Evolutionary conservation across 2,888 invertebrate species (phyloP), one percentile per base, ranked within the genome.

Genomic region (Caenorhabditis virilis): DNA sequence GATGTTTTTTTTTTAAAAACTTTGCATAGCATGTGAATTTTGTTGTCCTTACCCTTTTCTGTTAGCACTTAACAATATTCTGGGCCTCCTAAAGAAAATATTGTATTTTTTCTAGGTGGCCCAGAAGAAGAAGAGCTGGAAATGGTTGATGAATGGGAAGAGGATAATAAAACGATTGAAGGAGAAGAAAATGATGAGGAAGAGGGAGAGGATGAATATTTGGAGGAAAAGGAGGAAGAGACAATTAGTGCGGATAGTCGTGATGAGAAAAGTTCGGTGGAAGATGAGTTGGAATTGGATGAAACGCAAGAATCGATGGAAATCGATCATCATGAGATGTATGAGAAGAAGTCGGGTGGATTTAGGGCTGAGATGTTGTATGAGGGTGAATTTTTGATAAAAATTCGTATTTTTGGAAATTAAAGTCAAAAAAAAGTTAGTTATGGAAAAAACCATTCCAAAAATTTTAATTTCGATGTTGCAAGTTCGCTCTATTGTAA

Each of bases 61-160:
- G n/a, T n/a, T n/a, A n/a, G n/a, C n/a, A n/a, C n/a, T n/a, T n/a
- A n/a, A 36, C 7, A n/a, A 4, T n/a, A n/a, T n/a, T 38, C 20
- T 4, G 7, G 20, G 38, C 16, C 20, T 38, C 38, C 2, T n/a
- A n/a, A n/a, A n/a, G n/a, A n/a, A n/a, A n/a, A n/a, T n/a, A n/a
- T n/a, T n/a, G n/a, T n/a, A n/a, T n/a, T n/a, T n/a, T n/a, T n/a
- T n/a, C n/a, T n/a, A n/a, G n/a, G n/a, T n/a, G n/a, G 38, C 6
- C 6, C 38, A 15, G 38, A 38, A 38, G 38, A 38, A 38, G n/a
- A 18, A 38, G 38, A 9, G 38, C n/a, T n/a, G 38, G 15, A 20
- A n/a, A 2, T 45, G 16, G 25, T 45, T 45, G 45, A 45, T 30
- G 45, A 45, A 45, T 45, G 45, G 45, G 23, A 45, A 15, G 45